Evolutionary conservation across 2,888 invertebrate species (phyloP), one percentile per base, ranked within the genome.

Genomic region (Augochlorella aurata): DNA sequence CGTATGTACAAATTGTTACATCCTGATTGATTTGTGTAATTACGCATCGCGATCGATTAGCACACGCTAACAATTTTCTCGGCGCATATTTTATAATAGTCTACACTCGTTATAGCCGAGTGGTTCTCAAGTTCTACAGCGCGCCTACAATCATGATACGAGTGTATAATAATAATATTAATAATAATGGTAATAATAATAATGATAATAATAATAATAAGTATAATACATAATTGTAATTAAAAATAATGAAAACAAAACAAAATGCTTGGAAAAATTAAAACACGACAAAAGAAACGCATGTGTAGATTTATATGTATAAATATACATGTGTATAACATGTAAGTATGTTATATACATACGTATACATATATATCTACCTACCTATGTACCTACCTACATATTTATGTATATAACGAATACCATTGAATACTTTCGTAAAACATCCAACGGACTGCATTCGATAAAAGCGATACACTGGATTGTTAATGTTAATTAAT

Each of bases 31-130:
- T 79, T 73, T 38, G 61, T 44, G 18, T 71, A 83, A 84, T 77
- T 66, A 79, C 75, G 73, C 61, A 70, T 73, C 69, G 58, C 58
- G 65, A 66, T 73, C 68, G 50, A 75, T 73, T 67, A 38, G 18
- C 47, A 54, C 44, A 71, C 67, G 73, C 79, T 80, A 86, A 85
- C 84, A 83, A 65, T 82, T 84, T 86, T 82, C 86, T 79, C 84
- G 61, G 75, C 29, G 68, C 73, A 54, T 45, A 29, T 74, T 38
- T 66, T 68, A 65, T 50, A 77, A 65, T 78, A 61, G 44, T 74
- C 47, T 68, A 65, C 58, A 76, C 63, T 69, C 74, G 61, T 49
- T 49, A 49, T 71, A 54, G 63, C 16, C 52, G 54, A 74, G 45
- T 67, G 54, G 61, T 80, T 58, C 45, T 49, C 66, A 63, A 73